Percentiles rank a stretch among this genome's conserved stretches.
Conservation (phyloP, 2,797 vertebrate species). For the Antrozous pallidus region DNA sequence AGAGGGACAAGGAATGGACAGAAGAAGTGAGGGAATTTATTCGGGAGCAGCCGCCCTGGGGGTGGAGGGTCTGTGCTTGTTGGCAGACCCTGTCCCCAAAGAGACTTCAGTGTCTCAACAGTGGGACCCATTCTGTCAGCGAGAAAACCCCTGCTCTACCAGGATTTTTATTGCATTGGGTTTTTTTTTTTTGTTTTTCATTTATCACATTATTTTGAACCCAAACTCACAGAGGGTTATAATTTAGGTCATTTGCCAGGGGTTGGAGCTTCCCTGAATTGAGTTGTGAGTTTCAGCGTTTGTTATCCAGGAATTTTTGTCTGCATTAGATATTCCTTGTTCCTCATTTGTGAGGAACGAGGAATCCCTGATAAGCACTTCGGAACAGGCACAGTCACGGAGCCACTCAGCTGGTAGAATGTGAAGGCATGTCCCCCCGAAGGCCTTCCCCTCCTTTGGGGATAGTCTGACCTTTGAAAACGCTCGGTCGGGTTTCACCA, state of each 20-base stretch:
- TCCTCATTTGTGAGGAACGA: background rate
- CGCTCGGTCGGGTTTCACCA: conserved; percentile 35
- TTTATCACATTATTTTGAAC: background rate
- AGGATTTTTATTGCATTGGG: background rate
- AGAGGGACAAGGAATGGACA: background rate
- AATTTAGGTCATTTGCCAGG: background rate
- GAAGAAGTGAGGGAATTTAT: background rate
- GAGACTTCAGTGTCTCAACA: background rate
- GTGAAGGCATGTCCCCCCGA: background rate
- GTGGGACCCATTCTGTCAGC: background rate
- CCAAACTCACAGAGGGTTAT: background rate
- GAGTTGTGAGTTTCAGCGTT: conserved; percentile 9
- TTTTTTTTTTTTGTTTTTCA: background rate
- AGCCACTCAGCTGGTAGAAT: background rate
- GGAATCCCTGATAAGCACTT: background rate
- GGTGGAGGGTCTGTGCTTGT: background rate
- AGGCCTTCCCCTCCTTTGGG: background rate
- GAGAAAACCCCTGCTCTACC: background rate
- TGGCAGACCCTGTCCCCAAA: background rate
- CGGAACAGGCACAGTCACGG: background rate
- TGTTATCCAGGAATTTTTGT: background rate
- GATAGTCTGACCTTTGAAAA: conserved; percentile 55
- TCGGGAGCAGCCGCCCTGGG: background rate
- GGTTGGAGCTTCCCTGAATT: background rate
- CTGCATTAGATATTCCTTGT: background rate